phyloP scores from a whole-genome alignment of 2,888 invertebrate genomes.

The Drosophila rubida region DNA sequence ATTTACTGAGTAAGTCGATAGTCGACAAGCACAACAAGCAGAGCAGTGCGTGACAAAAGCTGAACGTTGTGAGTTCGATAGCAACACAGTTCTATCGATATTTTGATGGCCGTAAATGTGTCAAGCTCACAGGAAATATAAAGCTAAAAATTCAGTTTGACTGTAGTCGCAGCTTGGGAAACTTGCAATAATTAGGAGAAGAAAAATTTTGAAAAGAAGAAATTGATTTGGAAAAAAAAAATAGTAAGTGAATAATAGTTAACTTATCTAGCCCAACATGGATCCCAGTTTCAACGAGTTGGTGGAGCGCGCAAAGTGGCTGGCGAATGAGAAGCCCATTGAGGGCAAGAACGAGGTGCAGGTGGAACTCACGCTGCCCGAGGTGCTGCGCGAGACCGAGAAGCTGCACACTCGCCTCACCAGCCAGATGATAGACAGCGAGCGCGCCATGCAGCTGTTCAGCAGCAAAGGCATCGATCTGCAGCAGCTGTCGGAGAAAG shows the following conservation, averaged over 20 bases:
- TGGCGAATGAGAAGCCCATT: not conserved
- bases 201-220: too few relatives aligned
- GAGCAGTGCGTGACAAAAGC: too few relatives aligned
- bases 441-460: not conserved
- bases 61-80: too few relatives aligned
- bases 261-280: too few relatives aligned
- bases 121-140: too few relatives aligned
- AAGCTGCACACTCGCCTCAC: conserved; percentile 4
- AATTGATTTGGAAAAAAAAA: not conserved
- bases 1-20: too few relatives aligned
- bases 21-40: too few relatives aligned
- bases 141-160: too few relatives aligned
- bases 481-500: not conserved
- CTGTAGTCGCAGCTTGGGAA: too few relatives aligned
- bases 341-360: too few relatives aligned
- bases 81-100: too few relatives aligned
- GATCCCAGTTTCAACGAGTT: conserved; percentile 5
- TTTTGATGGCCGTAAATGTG: too few relatives aligned
- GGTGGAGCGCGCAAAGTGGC: not conserved
- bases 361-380: not conserved
- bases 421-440: not conserved
- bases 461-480: not conserved
- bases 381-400: not conserved
- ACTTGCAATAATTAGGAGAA: not conserved
- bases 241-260: not conserved